Base-by-base conservation (phyloP, 2,888 invertebrate species). In the Metallyticus violacea region DNA sequence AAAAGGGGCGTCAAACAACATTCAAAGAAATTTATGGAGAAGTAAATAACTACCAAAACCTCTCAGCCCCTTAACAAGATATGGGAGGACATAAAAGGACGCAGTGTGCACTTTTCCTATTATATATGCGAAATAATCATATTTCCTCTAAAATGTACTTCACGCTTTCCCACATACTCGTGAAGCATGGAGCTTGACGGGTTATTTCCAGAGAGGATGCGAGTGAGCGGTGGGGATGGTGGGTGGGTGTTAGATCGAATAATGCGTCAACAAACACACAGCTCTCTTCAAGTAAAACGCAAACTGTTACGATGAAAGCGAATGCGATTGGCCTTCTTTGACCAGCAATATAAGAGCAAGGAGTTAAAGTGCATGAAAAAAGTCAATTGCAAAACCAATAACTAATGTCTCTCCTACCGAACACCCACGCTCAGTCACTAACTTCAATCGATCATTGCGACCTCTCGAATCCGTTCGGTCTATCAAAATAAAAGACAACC, bases 351-450 rank as follows among this genome's bases (percentile, higher is more conserved):
- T 62, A 62, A 22, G 40, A 22, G 15, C 15, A 26, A 26, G 77
- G 83, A 77, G 77, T 76, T 83, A 76, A 81, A 81, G 81, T 29
- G 81, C 30, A 83, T 76, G 82, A 83, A 83, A n/a, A 76, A 83
- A 83, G 83, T 83, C 83, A 77, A 83, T 83, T 83, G 76, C 83
- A 76, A 83, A 83, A 76, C 76, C 83, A 77, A 83, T 83, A 83
- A 83, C 28, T 83, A 77, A 83, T 77, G 26, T 27, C 76, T 26
- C 26, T 77, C 40, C 77, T 15, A 28, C 3, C 7, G 1, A 0
- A 40, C 0, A 6, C 7, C 6, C 30, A 30, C 6, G 30, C 6
- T n/a, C n/a, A n/a, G 76, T n/a, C 77, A 7, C 6, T 4, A 6
- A 22, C 15, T 27, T n/a, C 29, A 28, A 83, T 83, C 83, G 77